Base-by-base conservation (phyloP, 2,113 vertebrate species). In the Heterotis niloticus region DNA sequence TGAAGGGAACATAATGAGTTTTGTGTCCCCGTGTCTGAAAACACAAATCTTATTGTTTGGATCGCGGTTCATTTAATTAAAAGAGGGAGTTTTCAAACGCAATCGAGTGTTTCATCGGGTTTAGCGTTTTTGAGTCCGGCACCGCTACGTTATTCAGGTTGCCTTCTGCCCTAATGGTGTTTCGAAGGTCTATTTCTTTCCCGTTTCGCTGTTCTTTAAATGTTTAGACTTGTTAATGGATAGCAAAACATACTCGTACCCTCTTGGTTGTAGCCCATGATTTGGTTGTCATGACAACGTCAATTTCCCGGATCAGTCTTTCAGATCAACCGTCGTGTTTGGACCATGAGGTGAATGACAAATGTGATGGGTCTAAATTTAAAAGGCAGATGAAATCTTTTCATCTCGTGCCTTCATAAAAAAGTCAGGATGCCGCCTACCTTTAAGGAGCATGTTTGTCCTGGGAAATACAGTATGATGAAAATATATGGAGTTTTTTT, bases 71-170 rank as follows among this genome's bases (percentile, higher is more conserved):
- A 44, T 44, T 44, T 44, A 44, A 44, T 44, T 44, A 44, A 44
- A 72, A 71, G 52, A 54, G 51, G 69, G 34, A 72, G 44, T 72
- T 44, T 44, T 72, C 69, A 72, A 72, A 72, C 51, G 69, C 34
- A 72, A 72, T 44, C 34, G 7, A 44, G 34, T 44, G 34, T 44
- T 44, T 44, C 34, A 7, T 44, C 34, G 7, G 34, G n/a, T n/a
- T n/a, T n/a, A n/a, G n/a, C n/a, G n/a, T n/a, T 44, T 44, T 44
- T 44, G 2, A 44, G 34, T 54, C 34, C 52, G 34, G 34, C n/a
- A 52, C 7, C 16, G n/a, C 44, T 72, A 51, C 52, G 51, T 54
- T n/a, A 34, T 20, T 70, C 16, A 11, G 17, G 34, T 70, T n/a
- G 20, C 20, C 44, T 72, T 52, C 51, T 72, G 51, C 52, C 52